Conservation (phyloP, 2,888 invertebrate genomes). For the Eremobia ochroleuca region DNA sequence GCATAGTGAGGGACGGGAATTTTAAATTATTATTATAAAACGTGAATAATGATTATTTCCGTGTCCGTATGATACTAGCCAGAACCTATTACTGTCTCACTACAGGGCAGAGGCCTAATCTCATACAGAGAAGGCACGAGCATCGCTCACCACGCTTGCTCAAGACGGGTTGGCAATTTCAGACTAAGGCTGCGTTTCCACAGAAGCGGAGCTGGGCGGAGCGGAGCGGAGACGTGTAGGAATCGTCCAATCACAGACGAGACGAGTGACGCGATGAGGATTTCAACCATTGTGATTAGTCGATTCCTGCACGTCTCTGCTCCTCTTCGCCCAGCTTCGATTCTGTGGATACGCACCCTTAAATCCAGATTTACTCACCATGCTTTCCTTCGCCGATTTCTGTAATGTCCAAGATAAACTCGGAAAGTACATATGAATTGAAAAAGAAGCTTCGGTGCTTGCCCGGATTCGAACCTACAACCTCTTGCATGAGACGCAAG, state of each 20-base stretch:
- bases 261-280: too few relatives aligned
- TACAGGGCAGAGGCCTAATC: not conserved
- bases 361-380: not conserved
- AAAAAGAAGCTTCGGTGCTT: not conserved
- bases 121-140: not conserved
- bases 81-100: not conserved
- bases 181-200: too few relatives aligned
- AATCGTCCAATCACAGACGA: too few relatives aligned
- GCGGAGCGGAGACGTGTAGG: too few relatives aligned
- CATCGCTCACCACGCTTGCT: not conserved
- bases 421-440: not conserved
- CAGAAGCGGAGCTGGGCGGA: too few relatives aligned
- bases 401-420: not conserved
- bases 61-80: not conserved
- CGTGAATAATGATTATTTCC: conserved; percentile 1
- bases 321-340: too few relatives aligned
- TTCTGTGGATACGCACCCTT: too few relatives aligned
- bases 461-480: not conserved
- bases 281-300: too few relatives aligned
- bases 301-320: too few relatives aligned
- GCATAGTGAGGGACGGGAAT: conserved; percentile 29
- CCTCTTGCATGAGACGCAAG: not conserved
- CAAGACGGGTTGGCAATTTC: not conserved
- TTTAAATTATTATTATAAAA: conserved; percentile 17
- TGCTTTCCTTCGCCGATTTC: not conserved